Evolutionary conservation across 1,140 invertebrate genomes (phyloP), one percentile per base, ranked within the genome.

Genomic region (Odontomachus brunneus): DNA sequence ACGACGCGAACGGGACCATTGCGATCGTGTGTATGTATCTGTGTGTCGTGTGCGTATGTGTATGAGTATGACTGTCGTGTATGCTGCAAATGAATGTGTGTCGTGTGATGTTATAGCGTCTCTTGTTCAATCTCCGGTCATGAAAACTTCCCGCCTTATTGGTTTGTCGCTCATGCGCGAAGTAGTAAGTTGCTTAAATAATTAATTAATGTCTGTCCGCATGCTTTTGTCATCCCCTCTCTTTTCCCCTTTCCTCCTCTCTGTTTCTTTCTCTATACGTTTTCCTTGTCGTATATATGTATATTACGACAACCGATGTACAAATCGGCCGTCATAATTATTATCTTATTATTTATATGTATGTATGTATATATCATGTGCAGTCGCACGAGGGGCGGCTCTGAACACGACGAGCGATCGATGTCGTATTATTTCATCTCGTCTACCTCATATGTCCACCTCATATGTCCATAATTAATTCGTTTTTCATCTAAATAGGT

Each of bases 321-420:
- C 53, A 51, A 71, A 65, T 86, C 84, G 60, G 60, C 84, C 60
- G 84, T 84, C 26, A 83, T 76, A 72, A 76, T 90, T 85, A 84
- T 87, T 80, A 88, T 86, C 78, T 90, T 67, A 67, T 84, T 88
- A 87, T 86, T 86, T 88, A 86, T 85, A 84, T 85, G 51, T 87
- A 82, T 87, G 33, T 76, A 82, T 84, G 63, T 86, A 88, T 82
- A 71, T 84, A 85, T 87, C 44, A 72, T 85, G 59, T 80, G 63
- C 29, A 19, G 19, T 53, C 62, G 87, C 72, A 84, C 78, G 85
- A 84, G 75, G 83, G 81, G 75, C 87, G 83, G 84, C 78, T n/a
- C n/a, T 78, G 76, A 73, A 80, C 82, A 76, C 62, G 84, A 87
- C 73, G 38, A 80, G 24, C 76, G 57, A 75, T 48, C 69, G 44